These are phyloP conservation scores for Collichthys lucidus DNA, from an alignment of 2,113 vertebrate genomes.

Conservation along the genomic window DNA sequence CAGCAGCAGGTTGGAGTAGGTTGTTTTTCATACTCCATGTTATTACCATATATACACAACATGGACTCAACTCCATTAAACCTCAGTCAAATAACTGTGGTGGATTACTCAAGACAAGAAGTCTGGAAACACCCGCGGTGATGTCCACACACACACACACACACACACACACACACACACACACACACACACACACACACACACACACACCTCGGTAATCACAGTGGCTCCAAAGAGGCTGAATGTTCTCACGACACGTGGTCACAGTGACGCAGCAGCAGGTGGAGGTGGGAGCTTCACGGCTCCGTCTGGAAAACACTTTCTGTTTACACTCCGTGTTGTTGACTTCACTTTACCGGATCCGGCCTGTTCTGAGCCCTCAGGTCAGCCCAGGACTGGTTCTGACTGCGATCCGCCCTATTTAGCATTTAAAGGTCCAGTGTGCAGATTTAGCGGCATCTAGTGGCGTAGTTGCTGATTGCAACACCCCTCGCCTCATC, in stretches of 20 bases:
- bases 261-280: slow-evolving; percentile 16
- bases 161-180: no score
- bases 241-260: slow-evolving; percentile 20
- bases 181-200: no score
- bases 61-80: slow-evolving; percentile 42
- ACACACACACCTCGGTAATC: slow-evolving; percentile 39
- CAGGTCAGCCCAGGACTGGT: neutral
- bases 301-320: slow-evolving; percentile 8
- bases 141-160: no score
- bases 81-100: slow-evolving; percentile 47
- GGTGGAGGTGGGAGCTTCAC: neutral
- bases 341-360: slow-evolving; percentile 21
- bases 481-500: no score
- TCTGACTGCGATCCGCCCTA: neutral
- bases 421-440: neutral
- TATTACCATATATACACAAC: slow-evolving; percentile 21
- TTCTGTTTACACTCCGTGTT: slow-evolving; percentile 32
- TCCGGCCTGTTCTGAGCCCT: neutral
- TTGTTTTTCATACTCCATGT: slow-evolving; percentile 17
- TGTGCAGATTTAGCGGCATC: no score
- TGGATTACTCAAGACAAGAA: slow-evolving; percentile 38
- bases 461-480: no score
- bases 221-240: slow-evolving; percentile 28
- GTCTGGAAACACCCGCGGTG: slow-evolving; percentile 31
- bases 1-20: slow-evolving; percentile 58